Base-by-base conservation (phyloP, 2,797 vertebrate genomes). In the Myiotriccus ornatus region DNA sequence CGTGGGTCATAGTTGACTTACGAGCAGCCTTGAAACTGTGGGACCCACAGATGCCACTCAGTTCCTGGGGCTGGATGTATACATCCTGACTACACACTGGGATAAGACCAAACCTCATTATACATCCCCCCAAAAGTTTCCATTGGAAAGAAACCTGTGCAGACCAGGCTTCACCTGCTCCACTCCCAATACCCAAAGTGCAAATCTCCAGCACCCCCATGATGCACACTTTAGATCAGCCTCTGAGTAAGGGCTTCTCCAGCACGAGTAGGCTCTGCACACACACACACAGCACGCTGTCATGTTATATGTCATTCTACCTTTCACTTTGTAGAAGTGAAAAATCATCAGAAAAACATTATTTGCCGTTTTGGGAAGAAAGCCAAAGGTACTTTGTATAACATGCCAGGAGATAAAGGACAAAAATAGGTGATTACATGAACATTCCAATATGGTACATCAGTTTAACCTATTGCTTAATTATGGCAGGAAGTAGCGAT, bases 51-150 rank as follows among this genome's bases (percentile, higher is more conserved):
- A 52, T 6, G 5, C 12, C 30, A 34, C 56, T 52, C 30, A 62
- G 20, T 13, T 87, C 32, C 55, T 34, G 35, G 1, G 35, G n/a
- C n/a, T 76, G 71, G 50, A 69, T 34, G 21, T 34, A 37, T 6
- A 44, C 9, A 77, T 10, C 5, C 44, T 55, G 46, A 57, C 27
- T 39, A 44, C 14, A 24, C 9, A 10, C 3, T 32, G 63, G 59
- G 39, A 11, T 25, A 27, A 69, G 28, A 41, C 13, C 44, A 76
- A 46, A 59, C 32, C 22, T 74, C 65, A 18, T 12, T 20, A 35
- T 10, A 28, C 8, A 18, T 9, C 0, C 0, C 13, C 21, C 44
- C 13, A 7, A 11, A 76, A 49, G 49, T 30, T 16, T 75, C 27
- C 57, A 49, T 2, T 64, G 71, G 44, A 57, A 93, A 78, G 57